Evolutionary conservation across 2,113 vertebrate species (phyloP).

Genomic region (Catharus minimus): DNA sequence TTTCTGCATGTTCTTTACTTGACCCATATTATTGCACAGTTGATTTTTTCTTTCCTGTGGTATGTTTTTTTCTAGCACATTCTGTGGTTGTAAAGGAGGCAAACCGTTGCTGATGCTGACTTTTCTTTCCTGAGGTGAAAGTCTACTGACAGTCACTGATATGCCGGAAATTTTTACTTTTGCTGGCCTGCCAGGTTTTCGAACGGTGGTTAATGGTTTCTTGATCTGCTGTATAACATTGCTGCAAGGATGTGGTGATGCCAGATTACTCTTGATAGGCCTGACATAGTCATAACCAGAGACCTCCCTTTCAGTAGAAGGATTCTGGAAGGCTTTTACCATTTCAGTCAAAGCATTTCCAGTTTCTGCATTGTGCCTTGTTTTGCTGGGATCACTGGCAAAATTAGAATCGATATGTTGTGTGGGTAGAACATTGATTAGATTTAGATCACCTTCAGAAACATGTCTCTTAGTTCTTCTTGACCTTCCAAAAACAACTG

Average conservation of each 20-base stretch:
- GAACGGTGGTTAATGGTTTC: constrained; percentile 74
- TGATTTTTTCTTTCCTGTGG: constrained; percentile 40
- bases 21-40: constrained; percentile 12
- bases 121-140: constrained; percentile 88
- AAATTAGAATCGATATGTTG: constrained; percentile 30
- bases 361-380: constrained; percentile 35
- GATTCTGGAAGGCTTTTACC: constrained; percentile 47
- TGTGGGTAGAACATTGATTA: constrained; percentile 65
- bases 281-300: constrained; percentile 76
- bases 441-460: constrained; percentile 78
- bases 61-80: constrained; percentile 43
- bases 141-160: constrained; percentile 86
- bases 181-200: constrained; percentile 90
- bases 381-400: constrained; percentile 40
- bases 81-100: constrained; percentile 70
- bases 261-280: constrained; percentile 77
- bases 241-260: constrained; percentile 73
- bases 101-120: constrained; percentile 83
- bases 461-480: constrained; percentile 88
- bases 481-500: constrained; percentile 91
- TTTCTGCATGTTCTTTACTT: constrained; percentile 8
- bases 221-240: constrained; percentile 78
- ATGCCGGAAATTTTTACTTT: constrained; percentile 96
- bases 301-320: constrained; percentile 43
- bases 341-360: constrained; percentile 55